Percentiles rank a stretch among this genome's conserved stretches.
phyloP scores from a whole-genome alignment of 2,797 vertebrate species.

The Sarcophilus harrisii region DNA sequence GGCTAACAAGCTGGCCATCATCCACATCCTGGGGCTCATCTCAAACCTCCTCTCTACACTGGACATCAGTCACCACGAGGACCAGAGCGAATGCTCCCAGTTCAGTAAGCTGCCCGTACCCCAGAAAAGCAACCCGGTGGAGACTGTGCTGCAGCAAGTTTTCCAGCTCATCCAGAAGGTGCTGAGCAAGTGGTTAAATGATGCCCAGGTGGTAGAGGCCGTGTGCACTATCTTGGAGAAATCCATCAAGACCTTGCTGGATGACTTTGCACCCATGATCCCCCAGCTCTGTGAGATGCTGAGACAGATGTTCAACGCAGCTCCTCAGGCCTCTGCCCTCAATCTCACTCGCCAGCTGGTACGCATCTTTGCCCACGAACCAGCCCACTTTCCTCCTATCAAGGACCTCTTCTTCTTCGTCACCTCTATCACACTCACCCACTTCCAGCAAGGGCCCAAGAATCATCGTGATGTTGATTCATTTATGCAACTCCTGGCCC shows the following conservation, averaged over 20 bases:
- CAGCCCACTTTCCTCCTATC: conserved; percentile 97
- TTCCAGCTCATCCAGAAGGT: conserved; percentile 99
- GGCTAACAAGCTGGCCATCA: conserved; percentile 98
- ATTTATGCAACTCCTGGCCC: conserved; percentile 99
- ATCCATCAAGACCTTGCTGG: conserved; percentile 97
- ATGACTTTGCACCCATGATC: conserved; percentile 99
- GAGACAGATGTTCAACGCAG: conserved; percentile 99
- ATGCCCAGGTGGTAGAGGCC: conserved; percentile 99
- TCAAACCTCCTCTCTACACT: conserved; percentile 98
- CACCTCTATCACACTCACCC: conserved; percentile 96
- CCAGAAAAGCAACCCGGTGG: conserved; percentile 98
- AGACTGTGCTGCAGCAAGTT: conserved; percentile 98
- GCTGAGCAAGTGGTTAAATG: conserved; percentile 98
- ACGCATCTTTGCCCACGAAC: conserved; percentile 98
- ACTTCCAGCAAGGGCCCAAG: conserved; percentile 99
- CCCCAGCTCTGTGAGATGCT: conserved; percentile 99
- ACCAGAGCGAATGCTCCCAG: conserved; percentile 92
- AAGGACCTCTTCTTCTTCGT: conserved; percentile 98
- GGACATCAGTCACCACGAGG: conserved; percentile 98
- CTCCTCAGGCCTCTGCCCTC: conserved; percentile 97
- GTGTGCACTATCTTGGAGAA: conserved; percentile 99
- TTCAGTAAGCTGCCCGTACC: conserved; percentile 92
- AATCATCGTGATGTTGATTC: conserved; percentile 99
- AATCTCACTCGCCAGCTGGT: conserved; percentile 99
- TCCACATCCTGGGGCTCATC: conserved; percentile 97